Evolutionary conservation across 2,113 vertebrate genomes (phyloP).

Genomic region (Cynoglossus semilaevis): DNA sequence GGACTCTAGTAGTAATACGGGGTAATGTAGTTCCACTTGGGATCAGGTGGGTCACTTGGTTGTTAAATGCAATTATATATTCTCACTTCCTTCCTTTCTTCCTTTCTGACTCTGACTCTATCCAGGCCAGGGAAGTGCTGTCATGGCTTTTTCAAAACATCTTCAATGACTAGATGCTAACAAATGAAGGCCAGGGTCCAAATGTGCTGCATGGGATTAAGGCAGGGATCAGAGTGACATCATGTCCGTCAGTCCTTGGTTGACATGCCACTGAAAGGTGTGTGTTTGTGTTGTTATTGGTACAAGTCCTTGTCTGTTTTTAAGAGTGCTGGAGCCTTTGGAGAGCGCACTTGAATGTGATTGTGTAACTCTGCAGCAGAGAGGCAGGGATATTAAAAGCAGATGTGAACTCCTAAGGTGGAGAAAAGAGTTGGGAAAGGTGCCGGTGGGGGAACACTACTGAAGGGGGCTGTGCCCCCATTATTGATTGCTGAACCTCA

Average conservation of each 20-base stretch:
- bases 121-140: no score
- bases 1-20: no score
- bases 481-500: constrained; percentile 79
- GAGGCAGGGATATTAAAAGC: constrained; percentile 79
- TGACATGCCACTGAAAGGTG: constrained; percentile 50
- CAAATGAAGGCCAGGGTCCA: not conserved
- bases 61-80: no score
- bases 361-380: constrained; percentile 71
- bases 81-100: no score
- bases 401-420: constrained; percentile 76
- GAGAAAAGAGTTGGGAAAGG: constrained; percentile 23
- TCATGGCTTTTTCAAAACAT: no score
- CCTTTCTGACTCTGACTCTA: no score
- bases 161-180: not conserved
- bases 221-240: constrained; percentile 50
- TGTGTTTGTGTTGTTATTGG: constrained; percentile 62
- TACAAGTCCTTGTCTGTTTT: constrained; percentile 49
- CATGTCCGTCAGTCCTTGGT: constrained; percentile 60
- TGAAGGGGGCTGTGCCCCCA: constrained; percentile 49
- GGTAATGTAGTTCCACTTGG: no score
- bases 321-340: constrained; percentile 55
- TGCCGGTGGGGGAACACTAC: constrained; percentile 7
- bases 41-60: no score
- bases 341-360: constrained; percentile 60
- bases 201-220: constrained; percentile 11